Evolutionary conservation across 2,797 vertebrate genomes (phyloP).

Genomic region (Phoebastria nigripes): DNA sequence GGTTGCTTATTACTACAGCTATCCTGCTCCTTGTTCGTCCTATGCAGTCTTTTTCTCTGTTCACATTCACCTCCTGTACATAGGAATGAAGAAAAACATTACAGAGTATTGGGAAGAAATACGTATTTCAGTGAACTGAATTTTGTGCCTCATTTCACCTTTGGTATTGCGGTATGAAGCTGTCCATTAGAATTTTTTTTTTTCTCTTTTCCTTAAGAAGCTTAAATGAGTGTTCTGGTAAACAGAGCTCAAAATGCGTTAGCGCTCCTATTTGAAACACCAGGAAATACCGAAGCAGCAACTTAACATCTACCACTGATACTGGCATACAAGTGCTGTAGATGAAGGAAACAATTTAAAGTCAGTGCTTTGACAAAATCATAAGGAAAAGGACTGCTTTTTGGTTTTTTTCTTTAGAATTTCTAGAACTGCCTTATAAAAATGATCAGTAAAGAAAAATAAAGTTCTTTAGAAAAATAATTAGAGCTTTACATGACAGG

Average conservation of each 20-base stretch:
- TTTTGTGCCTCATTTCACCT: background rate
- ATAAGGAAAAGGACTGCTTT: background rate
- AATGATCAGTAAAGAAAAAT: background rate
- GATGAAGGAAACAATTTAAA: background rate
- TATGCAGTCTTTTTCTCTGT: background rate
- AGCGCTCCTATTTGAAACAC: background rate
- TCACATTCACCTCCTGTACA: background rate
- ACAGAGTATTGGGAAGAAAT: background rate
- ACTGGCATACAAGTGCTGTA: background rate
- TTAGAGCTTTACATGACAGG: background rate
- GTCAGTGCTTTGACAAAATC: background rate
- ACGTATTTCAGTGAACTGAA: background rate
- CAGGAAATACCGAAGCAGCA: background rate
- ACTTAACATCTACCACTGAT: background rate
- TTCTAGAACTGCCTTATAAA: background rate
- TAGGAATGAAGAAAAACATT: background rate
- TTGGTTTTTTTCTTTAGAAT: background rate
- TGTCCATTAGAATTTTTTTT: background rate
- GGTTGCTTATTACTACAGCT: background rate
- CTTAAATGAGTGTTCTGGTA: background rate
- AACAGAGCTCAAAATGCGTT: background rate
- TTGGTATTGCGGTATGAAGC: background rate
- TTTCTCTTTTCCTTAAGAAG: background rate
- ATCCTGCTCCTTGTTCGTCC: background rate
- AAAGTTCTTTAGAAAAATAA: background rate